Percentiles rank a stretch among this genome's conserved stretches.
phyloP scores from a whole-genome alignment of 2,797 vertebrate species.

The Epinephelus coioides region DNA sequence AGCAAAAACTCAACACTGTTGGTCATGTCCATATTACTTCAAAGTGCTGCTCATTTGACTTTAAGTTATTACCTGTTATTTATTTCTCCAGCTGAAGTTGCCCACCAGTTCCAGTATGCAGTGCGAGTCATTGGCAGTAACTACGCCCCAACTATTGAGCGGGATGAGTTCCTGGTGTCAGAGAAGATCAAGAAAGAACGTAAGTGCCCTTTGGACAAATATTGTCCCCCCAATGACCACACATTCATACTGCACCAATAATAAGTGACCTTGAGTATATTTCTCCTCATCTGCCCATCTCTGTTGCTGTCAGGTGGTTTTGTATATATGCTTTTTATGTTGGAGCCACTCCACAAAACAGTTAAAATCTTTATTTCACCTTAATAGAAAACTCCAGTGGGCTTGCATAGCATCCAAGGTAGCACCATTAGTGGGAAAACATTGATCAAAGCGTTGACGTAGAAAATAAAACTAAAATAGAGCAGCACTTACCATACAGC shows the following conservation, averaged over 20 bases:
- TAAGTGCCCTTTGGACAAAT: constrained; percentile 78
- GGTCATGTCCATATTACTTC: neutral
- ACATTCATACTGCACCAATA: neutral
- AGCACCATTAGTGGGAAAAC: constrained; percentile 62
- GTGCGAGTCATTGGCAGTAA: constrained; percentile 98
- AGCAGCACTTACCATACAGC: constrained; percentile 40
- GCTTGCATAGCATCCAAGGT: constrained; percentile 34
- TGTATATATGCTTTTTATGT: constrained; percentile 7
- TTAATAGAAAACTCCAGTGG: constrained; percentile 39
- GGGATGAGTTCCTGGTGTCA: constrained; percentile 96
- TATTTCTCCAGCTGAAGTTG: constrained; percentile 91
- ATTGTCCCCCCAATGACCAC: neutral
- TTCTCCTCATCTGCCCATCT: neutral
- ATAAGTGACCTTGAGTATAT: neutral
- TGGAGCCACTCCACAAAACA: constrained; percentile 6
- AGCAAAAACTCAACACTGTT: neutral
- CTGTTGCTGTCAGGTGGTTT: neutral
- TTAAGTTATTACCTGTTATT: constrained; percentile 39
- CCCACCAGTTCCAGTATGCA: constrained; percentile 98
- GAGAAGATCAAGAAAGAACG: constrained; percentile 99
- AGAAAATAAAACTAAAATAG: constrained; percentile 53
- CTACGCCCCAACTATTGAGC: constrained; percentile 97
- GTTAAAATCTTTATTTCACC: constrained; percentile 39
- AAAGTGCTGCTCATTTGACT: neutral
- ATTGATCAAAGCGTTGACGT: constrained; percentile 63